Conservation (phyloP, 2,797 vertebrate species). For the Syndactyla subalaris region DNA sequence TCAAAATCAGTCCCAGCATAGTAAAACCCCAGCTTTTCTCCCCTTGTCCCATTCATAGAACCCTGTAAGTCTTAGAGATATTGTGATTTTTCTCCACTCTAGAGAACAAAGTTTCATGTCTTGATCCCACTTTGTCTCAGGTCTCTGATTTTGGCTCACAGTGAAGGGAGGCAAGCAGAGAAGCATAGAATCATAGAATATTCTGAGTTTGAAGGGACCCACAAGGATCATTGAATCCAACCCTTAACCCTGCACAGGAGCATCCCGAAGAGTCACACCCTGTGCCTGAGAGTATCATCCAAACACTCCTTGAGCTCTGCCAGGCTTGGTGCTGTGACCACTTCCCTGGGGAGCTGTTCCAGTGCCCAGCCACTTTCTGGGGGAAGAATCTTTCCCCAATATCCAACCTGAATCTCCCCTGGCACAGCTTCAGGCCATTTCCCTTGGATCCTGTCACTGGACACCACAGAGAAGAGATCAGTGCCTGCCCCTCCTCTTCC, state of each 20-base stretch:
- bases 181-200: neutral
- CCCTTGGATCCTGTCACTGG: neutral
- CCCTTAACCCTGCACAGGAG: neutral
- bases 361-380: rapidly evolving
- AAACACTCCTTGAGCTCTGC: rapidly evolving
- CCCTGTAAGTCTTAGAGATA: neutral
- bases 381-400: neutral
- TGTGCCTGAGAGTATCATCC: neutral
- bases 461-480: neutral
- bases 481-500: neutral
- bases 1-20: neutral
- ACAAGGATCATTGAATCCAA: neutral
- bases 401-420: neutral
- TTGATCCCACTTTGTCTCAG: neutral
- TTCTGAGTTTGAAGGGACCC: neutral
- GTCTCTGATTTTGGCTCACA: neutral
- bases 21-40: neutral
- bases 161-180: neutral
- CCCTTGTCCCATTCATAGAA: neutral
- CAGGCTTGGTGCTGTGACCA: neutral
- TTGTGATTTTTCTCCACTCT: neutral
- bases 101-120: neutral
- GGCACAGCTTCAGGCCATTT: neutral
- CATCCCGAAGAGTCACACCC: rapidly evolving
- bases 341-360: neutral